phyloP scores from a whole-genome alignment of 2,888 invertebrate species.

The Nymphalis urticae region DNA sequence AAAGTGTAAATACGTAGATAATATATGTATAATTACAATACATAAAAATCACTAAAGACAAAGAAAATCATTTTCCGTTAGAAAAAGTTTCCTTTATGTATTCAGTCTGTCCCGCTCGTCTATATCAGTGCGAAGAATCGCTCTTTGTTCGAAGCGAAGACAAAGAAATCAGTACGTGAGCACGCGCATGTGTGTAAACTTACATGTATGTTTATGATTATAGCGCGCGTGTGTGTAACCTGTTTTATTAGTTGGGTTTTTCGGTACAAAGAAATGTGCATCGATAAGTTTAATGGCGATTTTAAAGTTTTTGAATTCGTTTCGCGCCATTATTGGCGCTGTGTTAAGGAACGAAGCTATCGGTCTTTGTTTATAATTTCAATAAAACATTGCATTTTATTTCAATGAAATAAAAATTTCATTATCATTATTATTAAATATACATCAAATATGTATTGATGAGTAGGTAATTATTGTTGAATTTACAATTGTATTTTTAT shows the following conservation, averaged over 20 bases:
- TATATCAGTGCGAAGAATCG: conserved; percentile 39
- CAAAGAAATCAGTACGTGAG: conserved; percentile 49
- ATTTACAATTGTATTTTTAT: too few relatives aligned
- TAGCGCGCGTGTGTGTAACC: conserved; percentile 29
- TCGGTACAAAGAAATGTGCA: conserved; percentile 38
- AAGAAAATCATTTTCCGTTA: conserved; percentile 22
- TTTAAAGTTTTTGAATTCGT: neutral
- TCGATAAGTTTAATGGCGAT: conserved; percentile 22
- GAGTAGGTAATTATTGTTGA: too few relatives aligned
- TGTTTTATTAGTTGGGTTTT: conserved; percentile 32
- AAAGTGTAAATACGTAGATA: too few relatives aligned
- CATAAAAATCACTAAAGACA: conserved; percentile 1
- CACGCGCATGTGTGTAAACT: conserved; percentile 38
- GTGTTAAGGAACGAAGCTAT: too few relatives aligned
- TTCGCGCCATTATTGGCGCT: neutral
- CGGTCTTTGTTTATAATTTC: too few relatives aligned
- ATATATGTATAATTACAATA: neutral
- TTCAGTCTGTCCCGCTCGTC: conserved; percentile 18
- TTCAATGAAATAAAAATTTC: too few relatives aligned
- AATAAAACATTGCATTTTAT: too few relatives aligned
- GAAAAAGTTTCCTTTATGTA: conserved; percentile 35
- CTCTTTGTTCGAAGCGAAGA: conserved; percentile 49
- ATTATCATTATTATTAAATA: too few relatives aligned
- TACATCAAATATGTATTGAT: too few relatives aligned
- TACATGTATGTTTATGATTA: conserved; percentile 8